These are phyloP conservation scores for Leptopilina boulardi DNA, from an alignment of 1,140 invertebrate species.

Conservation along the genomic window DNA sequence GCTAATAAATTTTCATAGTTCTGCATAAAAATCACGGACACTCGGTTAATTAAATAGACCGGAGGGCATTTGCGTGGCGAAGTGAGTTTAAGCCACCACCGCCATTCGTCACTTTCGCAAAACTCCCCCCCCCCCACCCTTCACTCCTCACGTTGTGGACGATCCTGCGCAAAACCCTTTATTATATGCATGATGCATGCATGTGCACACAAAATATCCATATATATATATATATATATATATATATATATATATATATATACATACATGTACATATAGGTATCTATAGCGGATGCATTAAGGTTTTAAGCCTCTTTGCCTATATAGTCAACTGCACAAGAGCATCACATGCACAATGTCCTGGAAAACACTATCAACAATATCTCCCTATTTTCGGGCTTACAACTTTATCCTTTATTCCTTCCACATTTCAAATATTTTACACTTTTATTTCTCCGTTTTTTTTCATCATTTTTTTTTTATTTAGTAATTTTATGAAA, in stretches of 20 bases:
- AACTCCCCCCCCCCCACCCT: conserved; percentile 23
- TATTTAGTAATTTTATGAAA: too few species aligned
- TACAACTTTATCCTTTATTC: conserved; percentile 4
- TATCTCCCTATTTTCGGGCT: background rate
- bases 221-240: conserved; percentile 34
- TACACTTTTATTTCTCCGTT: too few species aligned
- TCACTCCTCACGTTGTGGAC: conserved; percentile 30
- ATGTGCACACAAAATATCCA: conserved; percentile 28
- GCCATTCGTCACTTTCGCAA: conserved; percentile 45
- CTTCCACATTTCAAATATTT: background rate
- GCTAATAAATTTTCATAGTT: conserved; percentile 50
- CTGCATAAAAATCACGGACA: conserved; percentile 50
- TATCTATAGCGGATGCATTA: background rate
- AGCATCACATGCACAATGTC: conserved; percentile 29
- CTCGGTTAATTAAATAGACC: conserved; percentile 49
- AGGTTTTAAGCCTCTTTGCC: conserved; percentile 20
- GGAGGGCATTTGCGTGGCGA: conserved; percentile 48
- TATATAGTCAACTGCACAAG: conserved; percentile 31
- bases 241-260: conserved; percentile 31
- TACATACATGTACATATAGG: too few species aligned
- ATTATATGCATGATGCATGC: conserved; percentile 19
- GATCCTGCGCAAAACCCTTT: conserved; percentile 22
- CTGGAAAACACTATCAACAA: conserved; percentile 26
- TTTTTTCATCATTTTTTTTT: too few species aligned
- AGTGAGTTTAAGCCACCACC: conserved; percentile 45